Evolutionary conservation across 2,797 vertebrate species (phyloP).

Genomic region (Basileuterus tristriatus): DNA sequence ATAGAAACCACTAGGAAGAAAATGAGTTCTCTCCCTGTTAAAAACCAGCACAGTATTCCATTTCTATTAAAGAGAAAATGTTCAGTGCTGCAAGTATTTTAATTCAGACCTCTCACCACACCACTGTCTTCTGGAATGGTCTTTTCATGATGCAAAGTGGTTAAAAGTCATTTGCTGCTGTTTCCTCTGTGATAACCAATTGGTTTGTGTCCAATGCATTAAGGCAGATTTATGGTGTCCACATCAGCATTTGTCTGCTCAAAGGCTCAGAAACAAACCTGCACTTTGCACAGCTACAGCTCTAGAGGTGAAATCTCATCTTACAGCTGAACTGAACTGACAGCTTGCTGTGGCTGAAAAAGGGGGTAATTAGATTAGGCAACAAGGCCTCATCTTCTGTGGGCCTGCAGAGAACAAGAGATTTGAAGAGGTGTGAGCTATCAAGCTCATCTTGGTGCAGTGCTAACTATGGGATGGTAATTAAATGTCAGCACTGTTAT

Average conservation of each 20-base stretch:
- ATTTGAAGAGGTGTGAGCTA: neutral
- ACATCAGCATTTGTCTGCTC: neutral
- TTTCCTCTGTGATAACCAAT: neutral
- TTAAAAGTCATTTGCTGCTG: neutral
- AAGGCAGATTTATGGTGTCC: too few species aligned
- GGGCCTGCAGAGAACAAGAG: neutral
- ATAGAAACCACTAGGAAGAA: neutral
- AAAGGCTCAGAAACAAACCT: neutral
- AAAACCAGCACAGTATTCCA: neutral
- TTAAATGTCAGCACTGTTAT: neutral
- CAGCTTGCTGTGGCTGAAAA: neutral
- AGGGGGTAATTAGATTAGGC: neutral
- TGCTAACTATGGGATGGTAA: neutral
- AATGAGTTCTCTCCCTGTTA: neutral
- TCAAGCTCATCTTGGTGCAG: neutral
- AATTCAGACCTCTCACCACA: neutral
- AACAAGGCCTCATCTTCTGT: neutral
- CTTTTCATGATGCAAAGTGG: neutral
- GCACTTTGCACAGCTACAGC: rapidly evolving
- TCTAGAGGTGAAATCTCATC: neutral
- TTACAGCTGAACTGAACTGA: neutral
- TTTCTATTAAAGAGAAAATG: neutral
- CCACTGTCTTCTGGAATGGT: neutral
- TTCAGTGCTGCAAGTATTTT: neutral
- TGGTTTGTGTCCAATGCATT: neutral